Evolutionary conservation across 2,888 invertebrate genomes (phyloP).

Genomic region (Lycaena phlaeas): DNA sequence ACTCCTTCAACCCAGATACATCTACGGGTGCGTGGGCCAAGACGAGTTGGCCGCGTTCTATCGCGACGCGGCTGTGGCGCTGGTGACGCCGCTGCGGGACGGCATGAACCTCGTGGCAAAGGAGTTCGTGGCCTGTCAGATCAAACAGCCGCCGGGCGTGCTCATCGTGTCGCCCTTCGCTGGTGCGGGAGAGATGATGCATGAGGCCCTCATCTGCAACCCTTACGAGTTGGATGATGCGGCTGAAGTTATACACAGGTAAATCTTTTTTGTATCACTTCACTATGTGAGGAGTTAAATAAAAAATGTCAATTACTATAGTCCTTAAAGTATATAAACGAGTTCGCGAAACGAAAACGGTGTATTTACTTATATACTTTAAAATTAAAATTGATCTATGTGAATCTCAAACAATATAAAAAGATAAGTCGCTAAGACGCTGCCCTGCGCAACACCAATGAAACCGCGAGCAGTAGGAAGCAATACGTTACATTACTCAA

Average conservation of each 20-base stretch:
- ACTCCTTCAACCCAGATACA: slow-evolving; percentile 80
- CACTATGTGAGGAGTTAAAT: too few species aligned
- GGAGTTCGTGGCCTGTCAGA: slow-evolving; percentile 94
- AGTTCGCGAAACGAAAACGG: too few species aligned
- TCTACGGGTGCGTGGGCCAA: slow-evolving; percentile 90
- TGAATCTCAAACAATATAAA: too few species aligned
- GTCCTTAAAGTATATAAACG: too few species aligned
- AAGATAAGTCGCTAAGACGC: too few species aligned
- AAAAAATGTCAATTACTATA: too few species aligned
- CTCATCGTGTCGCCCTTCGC: slow-evolving; percentile 92
- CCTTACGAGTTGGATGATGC: slow-evolving; percentile 91
- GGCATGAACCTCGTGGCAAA: slow-evolving; percentile 95
- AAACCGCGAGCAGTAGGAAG: too few species aligned
- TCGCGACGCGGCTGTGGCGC: slow-evolving; percentile 87
- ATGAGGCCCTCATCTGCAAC: slow-evolving; percentile 91
- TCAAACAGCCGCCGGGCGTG: slow-evolving; percentile 88
- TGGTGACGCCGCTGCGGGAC: slow-evolving; percentile 90
- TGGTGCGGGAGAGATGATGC: slow-evolving; percentile 95
- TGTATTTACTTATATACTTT: too few species aligned
- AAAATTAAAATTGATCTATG: too few species aligned
- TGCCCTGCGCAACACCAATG: too few species aligned
- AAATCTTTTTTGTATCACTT: too few species aligned
- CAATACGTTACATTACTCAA: too few species aligned
- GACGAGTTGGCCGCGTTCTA: slow-evolving; percentile 90
- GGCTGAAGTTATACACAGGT: slow-evolving; percentile 88